Evolutionary conservation across 2,113 vertebrate genomes (phyloP).

Genomic region (Otis tarda): DNA sequence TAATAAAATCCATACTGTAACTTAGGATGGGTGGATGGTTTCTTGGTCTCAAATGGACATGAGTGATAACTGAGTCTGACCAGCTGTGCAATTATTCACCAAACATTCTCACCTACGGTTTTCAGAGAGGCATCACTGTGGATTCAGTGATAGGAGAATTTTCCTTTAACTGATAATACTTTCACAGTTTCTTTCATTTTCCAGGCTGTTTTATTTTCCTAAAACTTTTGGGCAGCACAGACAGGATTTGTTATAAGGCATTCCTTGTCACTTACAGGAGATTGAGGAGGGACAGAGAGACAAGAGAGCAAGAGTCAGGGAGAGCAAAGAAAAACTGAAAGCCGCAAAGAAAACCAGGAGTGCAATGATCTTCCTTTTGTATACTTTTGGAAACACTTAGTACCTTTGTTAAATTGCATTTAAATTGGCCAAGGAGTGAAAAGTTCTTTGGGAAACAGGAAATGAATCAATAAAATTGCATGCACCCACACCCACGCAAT

Average conservation of each 20-base stretch:
- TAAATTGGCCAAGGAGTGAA: background rate
- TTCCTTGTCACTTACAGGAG: background rate
- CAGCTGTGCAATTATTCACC: background rate
- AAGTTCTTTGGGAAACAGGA: background rate
- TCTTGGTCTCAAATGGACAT: background rate
- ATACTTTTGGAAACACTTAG: background rate
- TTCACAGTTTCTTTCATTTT: background rate
- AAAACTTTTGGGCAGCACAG: background rate
- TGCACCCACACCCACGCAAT: fast-evolving
- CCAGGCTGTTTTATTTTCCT: background rate
- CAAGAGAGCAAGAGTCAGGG: background rate
- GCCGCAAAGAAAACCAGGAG: background rate
- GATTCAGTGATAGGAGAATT: background rate
- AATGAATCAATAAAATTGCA: background rate
- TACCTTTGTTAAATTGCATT: background rate
- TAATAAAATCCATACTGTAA: background rate
- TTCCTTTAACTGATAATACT: background rate
- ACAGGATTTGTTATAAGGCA: background rate
- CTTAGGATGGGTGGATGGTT: background rate
- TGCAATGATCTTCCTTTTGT: background rate
- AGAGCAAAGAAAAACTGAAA: background rate
- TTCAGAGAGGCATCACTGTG: background rate
- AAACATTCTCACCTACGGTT: background rate
- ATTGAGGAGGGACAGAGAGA: background rate
- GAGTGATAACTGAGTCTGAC: background rate